Conservation (phyloP, 1,140 invertebrate species). For the Drosophila funebris region DNA sequence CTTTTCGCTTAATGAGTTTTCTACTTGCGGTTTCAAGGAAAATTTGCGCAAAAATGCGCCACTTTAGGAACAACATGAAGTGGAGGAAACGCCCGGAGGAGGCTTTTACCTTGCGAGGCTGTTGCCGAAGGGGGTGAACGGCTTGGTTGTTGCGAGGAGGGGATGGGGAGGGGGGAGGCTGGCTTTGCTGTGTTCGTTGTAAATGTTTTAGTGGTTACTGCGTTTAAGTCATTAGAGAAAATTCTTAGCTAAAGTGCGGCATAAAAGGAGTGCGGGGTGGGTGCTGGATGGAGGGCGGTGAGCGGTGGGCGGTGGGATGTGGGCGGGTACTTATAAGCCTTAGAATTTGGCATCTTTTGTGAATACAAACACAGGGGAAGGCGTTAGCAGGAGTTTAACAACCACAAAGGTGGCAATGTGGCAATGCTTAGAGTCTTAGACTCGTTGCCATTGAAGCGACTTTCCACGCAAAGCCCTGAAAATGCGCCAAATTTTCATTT, state of each 20-base stretch:
- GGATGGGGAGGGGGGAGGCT: neutral
- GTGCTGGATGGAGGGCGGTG: neutral
- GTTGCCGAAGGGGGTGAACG: neutral
- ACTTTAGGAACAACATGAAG: conserved; percentile 55
- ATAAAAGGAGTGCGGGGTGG: conserved; percentile 34
- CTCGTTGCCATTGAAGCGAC: conserved; percentile 9
- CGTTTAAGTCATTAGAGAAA: conserved; percentile 80
- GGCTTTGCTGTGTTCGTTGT: conserved; percentile 55
- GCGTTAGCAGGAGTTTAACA: neutral
- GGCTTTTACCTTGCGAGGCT: conserved; percentile 37
- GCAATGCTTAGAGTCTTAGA: conserved; percentile 23
- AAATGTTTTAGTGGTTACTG: conserved; percentile 79
- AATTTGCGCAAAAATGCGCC: conserved; percentile 76
- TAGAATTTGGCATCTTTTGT: conserved; percentile 47
- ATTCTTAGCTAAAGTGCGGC: conserved; percentile 65
- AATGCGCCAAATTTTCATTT: conserved; percentile 20
- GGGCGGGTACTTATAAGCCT: conserved; percentile 13
- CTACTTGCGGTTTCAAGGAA: conserved; percentile 70
- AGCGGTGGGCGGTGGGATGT: neutral
- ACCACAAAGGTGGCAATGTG: conserved; percentile 43
- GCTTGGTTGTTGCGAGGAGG: too few relatives aligned
- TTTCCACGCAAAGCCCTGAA: neutral
- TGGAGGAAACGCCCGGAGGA: conserved; percentile 30
- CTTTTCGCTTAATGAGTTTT: conserved; percentile 76
- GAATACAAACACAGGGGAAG: neutral